Percentiles rank a stretch among this genome's conserved stretches.
These are phyloP conservation scores for Melanchra persicariae DNA, from an alignment of 2,888 invertebrate species.

Conservation along the genomic window DNA sequence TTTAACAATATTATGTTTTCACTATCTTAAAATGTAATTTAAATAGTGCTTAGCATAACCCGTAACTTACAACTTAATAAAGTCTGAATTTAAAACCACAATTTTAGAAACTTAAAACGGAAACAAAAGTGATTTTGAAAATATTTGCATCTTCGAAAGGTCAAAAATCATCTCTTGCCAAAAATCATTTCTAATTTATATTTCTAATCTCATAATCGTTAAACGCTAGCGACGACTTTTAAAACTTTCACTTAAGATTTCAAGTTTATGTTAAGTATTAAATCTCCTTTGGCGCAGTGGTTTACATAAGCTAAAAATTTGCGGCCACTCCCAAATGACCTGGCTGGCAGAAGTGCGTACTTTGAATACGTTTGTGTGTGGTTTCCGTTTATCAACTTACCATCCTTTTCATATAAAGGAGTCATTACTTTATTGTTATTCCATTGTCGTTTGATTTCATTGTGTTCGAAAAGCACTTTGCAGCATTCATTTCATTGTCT, in stretches of 20 bases:
- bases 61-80: not conserved
- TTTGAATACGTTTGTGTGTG: slow-evolving; percentile 15
- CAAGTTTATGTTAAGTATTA: slow-evolving; percentile 47
- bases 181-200: slow-evolving; percentile 20
- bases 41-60: slow-evolving; percentile 2
- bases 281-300: slow-evolving; percentile 30
- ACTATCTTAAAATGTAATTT: slow-evolving; percentile 50
- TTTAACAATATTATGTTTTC: slow-evolving; percentile 32
- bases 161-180: slow-evolving; percentile 1
- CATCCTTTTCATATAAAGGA: not conserved
- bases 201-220: slow-evolving; percentile 33
- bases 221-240: slow-evolving; percentile 1
- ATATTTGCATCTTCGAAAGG: slow-evolving; percentile 1
- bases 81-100: not conserved
- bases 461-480: not conserved
- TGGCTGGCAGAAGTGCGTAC: slow-evolving; percentile 3
- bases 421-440: not conserved
- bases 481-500: not conserved
- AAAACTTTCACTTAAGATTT: slow-evolving; percentile 59
- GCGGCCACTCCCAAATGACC: slow-evolving; percentile 33
- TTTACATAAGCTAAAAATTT: slow-evolving; percentile 44
- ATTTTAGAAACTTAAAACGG: not conserved
- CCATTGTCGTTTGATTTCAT: not conserved
- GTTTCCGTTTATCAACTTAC: slow-evolving; percentile 5
- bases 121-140: not conserved